A percentile compares a stretch with the other conserved stretches of the same genome.
Evolutionary conservation across 2,888 invertebrate genomes (phyloP).

Genomic region (Lacanobia wlatinum): DNA sequence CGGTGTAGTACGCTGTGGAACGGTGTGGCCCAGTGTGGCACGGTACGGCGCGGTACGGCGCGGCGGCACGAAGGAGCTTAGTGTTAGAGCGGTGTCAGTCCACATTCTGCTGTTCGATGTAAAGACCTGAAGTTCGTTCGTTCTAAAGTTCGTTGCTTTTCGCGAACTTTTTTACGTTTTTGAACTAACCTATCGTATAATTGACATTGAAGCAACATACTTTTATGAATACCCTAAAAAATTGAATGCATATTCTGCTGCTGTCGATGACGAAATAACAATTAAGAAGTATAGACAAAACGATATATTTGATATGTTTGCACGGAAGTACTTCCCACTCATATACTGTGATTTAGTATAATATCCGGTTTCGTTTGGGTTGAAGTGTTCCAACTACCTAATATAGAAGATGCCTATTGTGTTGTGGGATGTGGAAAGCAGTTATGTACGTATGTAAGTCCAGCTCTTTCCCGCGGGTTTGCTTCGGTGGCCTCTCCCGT

Average conservation of each 20-base stretch:
- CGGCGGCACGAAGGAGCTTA: no score
- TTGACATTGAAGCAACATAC: not conserved
- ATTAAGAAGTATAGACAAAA: not conserved
- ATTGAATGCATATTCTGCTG: not conserved
- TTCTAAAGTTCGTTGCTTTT: no score
- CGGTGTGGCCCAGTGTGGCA: no score
- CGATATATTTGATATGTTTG: no score
- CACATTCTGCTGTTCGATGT: no score
- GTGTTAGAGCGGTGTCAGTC: no score
- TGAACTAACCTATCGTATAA: no score
- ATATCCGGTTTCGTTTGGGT: constrained; percentile 9
- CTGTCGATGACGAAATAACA: not conserved
- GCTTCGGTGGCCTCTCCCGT: no score
- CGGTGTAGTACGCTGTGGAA: no score
- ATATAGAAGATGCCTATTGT: not conserved
- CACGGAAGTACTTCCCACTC: constrained; percentile 23
- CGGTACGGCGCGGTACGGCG: no score
- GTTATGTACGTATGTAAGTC: not conserved
- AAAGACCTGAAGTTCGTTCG: no score
- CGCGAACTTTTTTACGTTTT: no score
- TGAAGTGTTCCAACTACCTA: not conserved
- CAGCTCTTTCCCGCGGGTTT: not conserved
- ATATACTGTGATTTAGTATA: not conserved
- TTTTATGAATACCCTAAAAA: not conserved
- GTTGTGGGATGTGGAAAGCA: constrained; percentile 10